Percentiles rank a stretch among this genome's conserved stretches.
Conservation (phyloP, 2,113 vertebrate genomes). For the Pitta sordida region DNA sequence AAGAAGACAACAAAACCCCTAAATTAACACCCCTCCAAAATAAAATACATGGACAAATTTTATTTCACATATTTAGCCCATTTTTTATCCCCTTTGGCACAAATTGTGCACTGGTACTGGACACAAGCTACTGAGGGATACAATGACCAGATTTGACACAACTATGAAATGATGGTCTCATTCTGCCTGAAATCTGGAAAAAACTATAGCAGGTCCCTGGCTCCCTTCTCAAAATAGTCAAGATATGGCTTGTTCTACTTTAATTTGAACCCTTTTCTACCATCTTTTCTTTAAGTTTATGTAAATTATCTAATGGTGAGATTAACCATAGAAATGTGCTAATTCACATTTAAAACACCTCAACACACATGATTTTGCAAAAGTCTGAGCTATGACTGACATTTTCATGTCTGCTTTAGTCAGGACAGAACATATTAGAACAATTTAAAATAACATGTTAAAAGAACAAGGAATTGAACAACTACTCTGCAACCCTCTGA, state of each 20-base stretch:
- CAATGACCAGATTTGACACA: neutral
- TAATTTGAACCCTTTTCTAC: neutral
- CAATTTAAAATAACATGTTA: neutral
- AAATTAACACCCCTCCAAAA: neutral
- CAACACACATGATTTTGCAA: neutral
- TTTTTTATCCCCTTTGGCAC: neutral
- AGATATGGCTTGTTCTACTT: neutral
- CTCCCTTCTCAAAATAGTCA: neutral
- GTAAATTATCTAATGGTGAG: neutral
- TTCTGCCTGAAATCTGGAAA: neutral
- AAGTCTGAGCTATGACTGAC: neutral
- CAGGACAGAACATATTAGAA: neutral
- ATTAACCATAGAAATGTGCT: neutral
- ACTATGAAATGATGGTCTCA: neutral
- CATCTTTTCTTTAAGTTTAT: neutral
- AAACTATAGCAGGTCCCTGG: neutral
- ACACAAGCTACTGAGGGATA: neutral
- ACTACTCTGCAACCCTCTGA: neutral
- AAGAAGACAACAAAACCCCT: rapidly evolving
- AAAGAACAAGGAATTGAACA: neutral
- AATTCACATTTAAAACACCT: neutral
- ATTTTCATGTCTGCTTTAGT: neutral
- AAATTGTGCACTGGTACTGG: neutral
- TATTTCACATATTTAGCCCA: neutral
- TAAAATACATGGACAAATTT: neutral